Conservation (phyloP, 2,113 vertebrate species). For the Cryptotis parvus region DNA sequence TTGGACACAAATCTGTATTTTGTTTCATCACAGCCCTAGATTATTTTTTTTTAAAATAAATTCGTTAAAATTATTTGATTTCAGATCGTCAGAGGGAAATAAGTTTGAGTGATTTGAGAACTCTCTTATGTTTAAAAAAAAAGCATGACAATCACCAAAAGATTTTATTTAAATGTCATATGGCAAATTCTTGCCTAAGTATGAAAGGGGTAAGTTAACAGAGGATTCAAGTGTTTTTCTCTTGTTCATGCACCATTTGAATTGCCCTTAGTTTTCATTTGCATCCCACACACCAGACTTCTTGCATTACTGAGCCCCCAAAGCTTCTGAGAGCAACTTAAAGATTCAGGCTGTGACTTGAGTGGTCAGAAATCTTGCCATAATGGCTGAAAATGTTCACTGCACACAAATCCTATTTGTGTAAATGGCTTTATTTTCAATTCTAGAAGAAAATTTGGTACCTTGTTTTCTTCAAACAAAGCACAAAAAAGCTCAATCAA, state of each 20-base stretch:
- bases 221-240: conserved; percentile 23
- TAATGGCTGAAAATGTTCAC: neutral
- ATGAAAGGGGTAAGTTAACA: conserved; percentile 22
- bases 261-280: conserved; percentile 44
- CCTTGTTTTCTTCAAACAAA: neutral
- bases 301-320: neutral
- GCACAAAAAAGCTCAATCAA: neutral
- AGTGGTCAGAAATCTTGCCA: neutral
- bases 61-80: conserved; percentile 42
- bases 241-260: conserved; percentile 42
- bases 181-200: conserved; percentile 39
- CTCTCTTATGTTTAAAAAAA: conserved; percentile 32
- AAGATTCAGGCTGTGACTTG: neutral
- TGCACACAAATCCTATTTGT: neutral
- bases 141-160: conserved; percentile 8
- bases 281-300: neutral
- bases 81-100: conserved; percentile 39
- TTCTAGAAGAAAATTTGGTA: conserved; percentile 14
- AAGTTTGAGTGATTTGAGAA: neutral
- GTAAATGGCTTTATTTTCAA: conserved; percentile 26
- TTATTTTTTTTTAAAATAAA: too few relatives aligned
- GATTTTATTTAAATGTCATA: conserved; percentile 18
- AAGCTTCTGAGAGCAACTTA: conserved; percentile 49
- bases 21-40: neutral
- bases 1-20: neutral